These are phyloP conservation scores for Furnarius figulus DNA, from an alignment of 2,113 vertebrate genomes.

Conservation along the genomic window DNA sequence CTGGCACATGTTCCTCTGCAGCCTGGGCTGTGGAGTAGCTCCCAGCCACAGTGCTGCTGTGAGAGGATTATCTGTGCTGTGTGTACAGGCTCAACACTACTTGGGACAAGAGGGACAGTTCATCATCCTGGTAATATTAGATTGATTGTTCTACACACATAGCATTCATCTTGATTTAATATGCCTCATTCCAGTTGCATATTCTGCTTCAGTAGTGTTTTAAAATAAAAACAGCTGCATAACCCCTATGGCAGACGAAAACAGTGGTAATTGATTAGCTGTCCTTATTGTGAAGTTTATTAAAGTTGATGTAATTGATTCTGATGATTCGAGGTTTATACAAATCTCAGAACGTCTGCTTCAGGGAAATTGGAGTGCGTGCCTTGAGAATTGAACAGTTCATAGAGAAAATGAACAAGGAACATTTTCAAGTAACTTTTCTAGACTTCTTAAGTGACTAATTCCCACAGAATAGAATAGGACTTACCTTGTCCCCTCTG, in stretches of 20 bases:
- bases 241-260: background rate
- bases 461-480: background rate
- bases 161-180: background rate
- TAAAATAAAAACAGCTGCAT: constrained; percentile 13
- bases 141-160: background rate
- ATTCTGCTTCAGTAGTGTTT: background rate
- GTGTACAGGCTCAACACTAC: background rate
- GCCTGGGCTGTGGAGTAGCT: background rate
- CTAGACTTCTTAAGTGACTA: background rate
- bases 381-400: background rate
- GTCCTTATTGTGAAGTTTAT: background rate
- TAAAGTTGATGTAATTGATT: constrained; percentile 19
- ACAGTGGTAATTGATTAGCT: constrained; percentile 8
- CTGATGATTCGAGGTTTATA: background rate
- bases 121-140: background rate
- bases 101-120: background rate
- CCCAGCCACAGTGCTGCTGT: background rate
- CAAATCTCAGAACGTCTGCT: background rate
- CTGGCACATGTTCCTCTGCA: accelerated
- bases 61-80: background rate
- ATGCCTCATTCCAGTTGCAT: background rate
- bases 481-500: background rate
- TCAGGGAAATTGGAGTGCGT: background rate
- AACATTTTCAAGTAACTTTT: background rate
- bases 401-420: background rate